Base-by-base conservation (phyloP, 2,888 invertebrate species). In the Chromoteleia sp. region DNA sequence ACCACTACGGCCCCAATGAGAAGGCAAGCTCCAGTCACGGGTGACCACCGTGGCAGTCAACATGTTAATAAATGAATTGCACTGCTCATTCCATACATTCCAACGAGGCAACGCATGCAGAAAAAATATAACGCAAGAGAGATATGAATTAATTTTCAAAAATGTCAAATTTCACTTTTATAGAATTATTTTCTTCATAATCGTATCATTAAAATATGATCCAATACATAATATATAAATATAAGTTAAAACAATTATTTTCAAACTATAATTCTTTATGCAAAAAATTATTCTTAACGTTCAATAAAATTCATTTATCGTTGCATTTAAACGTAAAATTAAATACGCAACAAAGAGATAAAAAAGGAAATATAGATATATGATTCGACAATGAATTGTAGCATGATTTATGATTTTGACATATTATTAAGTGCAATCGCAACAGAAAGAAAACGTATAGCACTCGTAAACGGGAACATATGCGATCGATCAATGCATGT, bases 401-500 rank as follows among this genome's bases (percentile, higher is more conserved):
- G 14, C 2, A 52, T 12, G 41, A 41, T 33, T 36, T 15, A 36
- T 14, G 33, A 29, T n/a, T 29, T 29, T 43, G 43, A 29, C 17
- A 33, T 63, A 19, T 14, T 15, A 17, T 39, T 41, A 36, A 52
- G 33, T 67, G 6, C 15, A 50, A 36, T 17, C 2, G 52, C 5
- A 39, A 19, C 25, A 36, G 25, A 54, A 54, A 67, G 54, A 41
- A 7, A 30, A n/a, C 7, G 30, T 43, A 29, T 54, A 48, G 36
- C 41, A 54, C 21, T 21, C 17, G 30, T n/a, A 68, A 43, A 56
- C 30, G 6, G 19, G 19, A 43, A 43, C 19, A 41, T 52, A 54
- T 21, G 25, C 4, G 41, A 68, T 68, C 54, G 52, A 76, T 68
- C 14, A 25, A 25, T 59, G 50, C 41, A 68, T 6, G 52, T 19